Evolutionary conservation across 2,797 vertebrate species (phyloP), one percentile per base, ranked within the genome.

Genomic region (Lepilemur ruficaudatus): DNA sequence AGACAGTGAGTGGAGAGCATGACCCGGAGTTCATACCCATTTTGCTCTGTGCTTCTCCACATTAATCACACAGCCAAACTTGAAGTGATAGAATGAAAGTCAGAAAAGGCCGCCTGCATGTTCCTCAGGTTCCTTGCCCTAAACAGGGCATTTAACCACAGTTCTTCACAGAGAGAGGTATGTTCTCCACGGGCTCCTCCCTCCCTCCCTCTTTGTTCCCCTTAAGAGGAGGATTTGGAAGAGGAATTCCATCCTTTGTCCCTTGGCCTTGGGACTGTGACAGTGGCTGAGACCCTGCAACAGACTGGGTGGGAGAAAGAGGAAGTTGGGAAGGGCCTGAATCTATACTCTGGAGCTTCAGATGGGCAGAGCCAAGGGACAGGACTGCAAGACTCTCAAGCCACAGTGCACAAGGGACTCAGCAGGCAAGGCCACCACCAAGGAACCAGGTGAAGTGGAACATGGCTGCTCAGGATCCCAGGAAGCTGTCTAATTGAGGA

Each of bases 1-100:
- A 43, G 8, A 11, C 2, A n/a, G 43, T 0, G 15, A 57, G 28
- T 7, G n/a, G 38, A 11, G 43, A 70, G 55, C 2, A 1, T 18
- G 35, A 70, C 63, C 80, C 32, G 35, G 61, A 69, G 55, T n/a
- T 25, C 20, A 18, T 0, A 0, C 52, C 52, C 67, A 50, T 50
- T 73, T 30, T 48, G 20, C 41, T n/a, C 6, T 9, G 41, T 1
- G 1, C 3, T 8, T 61, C 14, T 65, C n/a, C 50, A 43, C 9
- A 28, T 55, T 4, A 23, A 76, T n/a, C 61, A 50, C 25, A 23
- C 32, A 70, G 69, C 25, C n/a, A 43, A 59, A 55, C 2, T 38
- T 38, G 28, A 28, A 30, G 32, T 20, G 28, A 41, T 28, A 28
- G 38, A n/a, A 38, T 12, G 22, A n/a, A 48, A 50, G n/a, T 67